phyloP scores from a whole-genome alignment of 2,888 invertebrate species.

The Malacosoma neustria region DNA sequence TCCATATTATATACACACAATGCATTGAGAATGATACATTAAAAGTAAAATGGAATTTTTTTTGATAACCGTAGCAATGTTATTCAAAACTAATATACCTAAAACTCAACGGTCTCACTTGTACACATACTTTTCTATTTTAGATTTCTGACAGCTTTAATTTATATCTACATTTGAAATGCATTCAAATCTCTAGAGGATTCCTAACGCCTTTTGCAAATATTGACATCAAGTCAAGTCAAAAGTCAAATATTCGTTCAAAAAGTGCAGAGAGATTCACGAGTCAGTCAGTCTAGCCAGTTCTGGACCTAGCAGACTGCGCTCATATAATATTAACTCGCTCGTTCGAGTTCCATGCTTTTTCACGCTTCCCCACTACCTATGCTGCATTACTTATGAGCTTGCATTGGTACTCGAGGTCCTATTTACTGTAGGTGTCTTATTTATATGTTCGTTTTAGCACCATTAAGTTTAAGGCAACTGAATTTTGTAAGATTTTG shows the following conservation, averaged over 20 bases:
- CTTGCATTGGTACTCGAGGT: slow-evolving; percentile 59
- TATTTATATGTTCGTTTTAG: slow-evolving; percentile 42
- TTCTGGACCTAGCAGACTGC: slow-evolving; percentile 45
- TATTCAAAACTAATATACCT: too few species aligned
- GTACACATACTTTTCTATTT: too few species aligned
- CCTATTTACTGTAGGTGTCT: slow-evolving; percentile 43
- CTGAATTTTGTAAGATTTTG: neutral
- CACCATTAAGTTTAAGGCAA: slow-evolving; percentile 1
- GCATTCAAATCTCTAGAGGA: too few species aligned
- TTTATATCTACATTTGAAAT: too few species aligned
- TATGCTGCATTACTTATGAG: slow-evolving; percentile 64
- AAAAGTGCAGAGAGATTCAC: slow-evolving; percentile 51
- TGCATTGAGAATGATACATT: too few species aligned
- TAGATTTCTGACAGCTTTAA: too few species aligned
- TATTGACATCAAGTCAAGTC: slow-evolving; percentile 43
- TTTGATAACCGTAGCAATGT: too few species aligned
- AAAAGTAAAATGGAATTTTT: too few species aligned
- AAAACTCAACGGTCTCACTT: too few species aligned
- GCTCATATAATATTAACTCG: slow-evolving; percentile 64
- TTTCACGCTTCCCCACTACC: slow-evolving; percentile 58
- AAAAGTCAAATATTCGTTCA: slow-evolving; percentile 47
- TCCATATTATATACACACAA: too few species aligned
- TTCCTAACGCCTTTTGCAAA: slow-evolving; percentile 18
- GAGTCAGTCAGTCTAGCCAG: slow-evolving; percentile 52
- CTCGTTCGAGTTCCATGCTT: slow-evolving; percentile 43